Evolutionary conservation across 2,888 invertebrate genomes (phyloP).

Genomic region (Netelia virgata): DNA sequence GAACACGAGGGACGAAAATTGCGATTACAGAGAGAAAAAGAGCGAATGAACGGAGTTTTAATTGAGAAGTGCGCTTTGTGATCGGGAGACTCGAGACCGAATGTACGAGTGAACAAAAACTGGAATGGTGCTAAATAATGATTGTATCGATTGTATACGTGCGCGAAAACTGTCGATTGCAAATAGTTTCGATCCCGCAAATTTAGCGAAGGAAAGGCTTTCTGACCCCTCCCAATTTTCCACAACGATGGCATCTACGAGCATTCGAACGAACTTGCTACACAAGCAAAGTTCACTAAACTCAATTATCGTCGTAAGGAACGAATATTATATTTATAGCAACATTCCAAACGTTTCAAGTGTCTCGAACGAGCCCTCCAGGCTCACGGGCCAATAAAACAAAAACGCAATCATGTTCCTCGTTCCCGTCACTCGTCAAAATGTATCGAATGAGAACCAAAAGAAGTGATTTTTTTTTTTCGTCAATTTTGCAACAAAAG

Average conservation of each 20-base stretch:
- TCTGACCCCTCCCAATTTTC: conserved; percentile 35
- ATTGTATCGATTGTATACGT: neutral
- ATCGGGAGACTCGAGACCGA: conserved; percentile 17
- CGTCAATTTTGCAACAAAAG: conserved; percentile 25
- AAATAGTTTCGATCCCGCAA: neutral
- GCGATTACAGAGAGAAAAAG: neutral
- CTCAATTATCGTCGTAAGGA: conserved; percentile 62
- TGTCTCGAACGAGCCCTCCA: conserved; percentile 71
- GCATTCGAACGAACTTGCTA: conserved; percentile 39
- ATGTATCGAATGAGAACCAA: conserved; percentile 45
- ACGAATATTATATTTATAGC: conserved; percentile 69
- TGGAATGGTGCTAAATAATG: conserved; percentile 36
- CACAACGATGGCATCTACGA: conserved; percentile 35
- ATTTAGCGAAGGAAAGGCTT: conserved; percentile 25
- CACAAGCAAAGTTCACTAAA: conserved; percentile 50
- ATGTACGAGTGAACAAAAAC: conserved; percentile 29
- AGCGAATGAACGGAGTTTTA: neutral
- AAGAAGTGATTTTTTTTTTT: conserved; percentile 3
- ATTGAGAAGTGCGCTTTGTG: neutral
- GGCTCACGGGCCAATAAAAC: conserved; percentile 40
- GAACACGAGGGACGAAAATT: neutral
- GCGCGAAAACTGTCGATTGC: conserved; percentile 19
- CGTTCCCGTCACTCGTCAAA: conserved; percentile 61
- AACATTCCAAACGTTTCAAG: conserved; percentile 82
- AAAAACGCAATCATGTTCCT: conserved; percentile 71